Conservation (phyloP, 2,797 vertebrate species). For the Notoglanidium macrostoma region DNA sequence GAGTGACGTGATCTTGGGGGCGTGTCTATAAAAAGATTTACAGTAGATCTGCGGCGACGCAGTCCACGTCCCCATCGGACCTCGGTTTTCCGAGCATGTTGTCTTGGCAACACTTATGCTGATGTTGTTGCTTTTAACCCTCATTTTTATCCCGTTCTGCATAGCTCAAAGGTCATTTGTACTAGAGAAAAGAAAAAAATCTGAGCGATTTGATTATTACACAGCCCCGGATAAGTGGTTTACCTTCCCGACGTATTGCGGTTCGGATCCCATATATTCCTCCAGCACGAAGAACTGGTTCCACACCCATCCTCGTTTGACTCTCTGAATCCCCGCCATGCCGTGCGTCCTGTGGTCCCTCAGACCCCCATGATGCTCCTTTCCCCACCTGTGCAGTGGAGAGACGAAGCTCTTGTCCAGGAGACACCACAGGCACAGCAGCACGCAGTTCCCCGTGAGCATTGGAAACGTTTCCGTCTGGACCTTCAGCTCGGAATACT, state of each 20-base stretch:
- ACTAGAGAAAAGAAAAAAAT: neutral
- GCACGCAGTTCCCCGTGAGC: constrained; percentile 88
- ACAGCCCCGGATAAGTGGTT: constrained; percentile 27
- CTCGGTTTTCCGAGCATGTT: neutral
- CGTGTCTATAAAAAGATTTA: neutral
- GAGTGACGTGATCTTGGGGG: neutral
- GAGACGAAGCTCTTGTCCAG: constrained; percentile 87
- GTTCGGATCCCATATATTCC: constrained; percentile 93
- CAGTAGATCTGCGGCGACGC: neutral
- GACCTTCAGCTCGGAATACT: constrained; percentile 45
- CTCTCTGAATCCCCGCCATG: constrained; percentile 73
- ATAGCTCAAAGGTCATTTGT: too few species aligned
- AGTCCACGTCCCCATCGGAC: neutral
- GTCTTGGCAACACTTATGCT: neutral
- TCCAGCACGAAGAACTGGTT: constrained; percentile 96
- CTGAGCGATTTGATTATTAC: neutral
- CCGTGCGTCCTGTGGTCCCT: constrained; percentile 59
- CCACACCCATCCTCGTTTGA: constrained; percentile 94
- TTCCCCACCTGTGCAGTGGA: constrained; percentile 74
- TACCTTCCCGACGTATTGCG: constrained; percentile 94
- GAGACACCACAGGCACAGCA: constrained; percentile 87
- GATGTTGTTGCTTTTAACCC: neutral
- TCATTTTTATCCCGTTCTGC: neutral
- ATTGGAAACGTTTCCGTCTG: constrained; percentile 74
- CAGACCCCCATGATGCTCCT: constrained; percentile 64